Conservation (phyloP, 2,113 vertebrate species). For the Gymnorhina tibicen region DNA sequence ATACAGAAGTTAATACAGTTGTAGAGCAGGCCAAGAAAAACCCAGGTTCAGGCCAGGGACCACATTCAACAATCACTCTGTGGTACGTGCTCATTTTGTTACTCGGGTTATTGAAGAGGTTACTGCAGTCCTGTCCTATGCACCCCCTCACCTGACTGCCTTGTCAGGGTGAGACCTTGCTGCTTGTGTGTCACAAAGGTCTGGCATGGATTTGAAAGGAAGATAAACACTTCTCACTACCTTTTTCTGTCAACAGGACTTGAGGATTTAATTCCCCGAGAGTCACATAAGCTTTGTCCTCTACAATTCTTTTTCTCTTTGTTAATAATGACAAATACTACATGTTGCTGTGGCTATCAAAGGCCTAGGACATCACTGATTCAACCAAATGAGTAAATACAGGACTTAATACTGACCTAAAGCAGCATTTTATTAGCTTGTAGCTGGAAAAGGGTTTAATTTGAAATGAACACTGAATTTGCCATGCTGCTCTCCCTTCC, state of each 20-base stretch:
- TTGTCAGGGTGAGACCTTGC: neutral
- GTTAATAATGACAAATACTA: neutral
- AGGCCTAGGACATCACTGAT: neutral
- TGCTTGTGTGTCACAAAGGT: neutral
- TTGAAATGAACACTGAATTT: neutral
- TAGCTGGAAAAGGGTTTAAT: neutral
- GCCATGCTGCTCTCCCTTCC: neutral
- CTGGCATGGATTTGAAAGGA: neutral
- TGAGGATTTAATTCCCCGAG: neutral
- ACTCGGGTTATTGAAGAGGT: neutral
- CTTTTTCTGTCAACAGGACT: neutral
- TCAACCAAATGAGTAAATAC: neutral
- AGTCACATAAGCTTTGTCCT: neutral
- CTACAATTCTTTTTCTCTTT: neutral
- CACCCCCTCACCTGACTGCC: neutral
- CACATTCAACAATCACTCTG: fast-evolving
- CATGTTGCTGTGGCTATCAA: neutral
- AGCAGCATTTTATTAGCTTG: neutral
- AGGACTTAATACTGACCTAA: neutral
- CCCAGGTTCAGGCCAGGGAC: neutral
- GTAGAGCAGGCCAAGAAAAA: neutral
- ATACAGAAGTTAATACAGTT: neutral
- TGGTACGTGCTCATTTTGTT: neutral
- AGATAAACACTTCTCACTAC: neutral
- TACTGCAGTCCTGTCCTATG: fast-evolving